Percentiles rank a stretch among this genome's conserved stretches.
These are phyloP conservation scores for Callipepla squamata DNA, from an alignment of 2,113 vertebrate genomes.

Conservation along the genomic window DNA sequence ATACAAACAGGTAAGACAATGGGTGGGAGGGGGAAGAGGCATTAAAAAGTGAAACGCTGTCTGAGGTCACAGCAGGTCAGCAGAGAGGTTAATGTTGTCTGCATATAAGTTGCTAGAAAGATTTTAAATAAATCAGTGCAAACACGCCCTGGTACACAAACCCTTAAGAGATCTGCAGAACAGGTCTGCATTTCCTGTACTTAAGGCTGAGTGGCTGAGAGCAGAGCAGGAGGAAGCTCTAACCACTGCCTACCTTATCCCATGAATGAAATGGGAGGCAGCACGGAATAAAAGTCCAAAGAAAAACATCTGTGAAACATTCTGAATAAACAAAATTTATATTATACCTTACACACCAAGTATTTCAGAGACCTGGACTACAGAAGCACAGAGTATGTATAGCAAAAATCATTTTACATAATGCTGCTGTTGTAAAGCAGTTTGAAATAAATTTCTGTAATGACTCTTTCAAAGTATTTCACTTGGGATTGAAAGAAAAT, in stretches of 20 bases:
- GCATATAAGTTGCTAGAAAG: not conserved
- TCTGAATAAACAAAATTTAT: not conserved
- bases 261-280: not conserved
- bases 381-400: not conserved
- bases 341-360: not conserved
- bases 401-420: not conserved
- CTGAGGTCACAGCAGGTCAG: conserved; percentile 36
- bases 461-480: not conserved
- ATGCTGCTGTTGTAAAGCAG: not conserved
- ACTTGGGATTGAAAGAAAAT: not conserved
- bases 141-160: not conserved
- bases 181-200: not conserved
- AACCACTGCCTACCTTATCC: not conserved
- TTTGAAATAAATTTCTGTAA: not conserved
- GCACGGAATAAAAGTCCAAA: not conserved
- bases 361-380: not conserved
- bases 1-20: not conserved
- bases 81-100: not conserved
- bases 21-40: conserved; percentile 32
- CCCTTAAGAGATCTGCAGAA: not conserved
- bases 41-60: not conserved
- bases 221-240: not conserved
- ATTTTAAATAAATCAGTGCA: not conserved
- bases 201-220: not conserved
- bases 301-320: not conserved